These are phyloP conservation scores for Alauda arvensis DNA, from an alignment of 2,797 vertebrate species.

Conservation along the genomic window DNA sequence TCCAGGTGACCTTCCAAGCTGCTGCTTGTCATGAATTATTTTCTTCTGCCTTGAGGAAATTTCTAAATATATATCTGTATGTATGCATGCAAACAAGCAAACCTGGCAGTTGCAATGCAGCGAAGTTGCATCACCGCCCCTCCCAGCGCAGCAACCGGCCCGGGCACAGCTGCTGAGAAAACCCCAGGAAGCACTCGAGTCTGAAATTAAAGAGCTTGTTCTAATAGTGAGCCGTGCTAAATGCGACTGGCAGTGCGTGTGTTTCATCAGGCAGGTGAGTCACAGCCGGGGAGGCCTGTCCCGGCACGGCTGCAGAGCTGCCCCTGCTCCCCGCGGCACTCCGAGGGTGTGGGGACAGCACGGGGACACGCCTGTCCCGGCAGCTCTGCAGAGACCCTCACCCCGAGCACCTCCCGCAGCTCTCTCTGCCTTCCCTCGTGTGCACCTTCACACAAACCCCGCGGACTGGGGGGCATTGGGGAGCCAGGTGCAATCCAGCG, in stretches of 20 bases:
- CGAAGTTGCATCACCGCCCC: neutral
- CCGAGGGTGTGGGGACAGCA: accelerated
- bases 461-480: accelerated
- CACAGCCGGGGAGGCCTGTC: neutral
- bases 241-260: neutral
- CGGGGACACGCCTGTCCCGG: accelerated
- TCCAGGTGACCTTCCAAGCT: conserved; percentile 31
- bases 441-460: accelerated
- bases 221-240: neutral
- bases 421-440: accelerated
- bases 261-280: conserved; percentile 15
- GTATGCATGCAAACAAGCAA: neutral
- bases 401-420: accelerated
- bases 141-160: neutral
- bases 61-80: neutral
- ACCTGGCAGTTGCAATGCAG: neutral
- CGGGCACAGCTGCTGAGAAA: neutral
- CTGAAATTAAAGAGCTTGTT: neutral
- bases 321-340: accelerated
- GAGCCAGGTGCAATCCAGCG: neutral
- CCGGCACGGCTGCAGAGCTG: neutral
- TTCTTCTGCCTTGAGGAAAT: conserved; percentile 5
- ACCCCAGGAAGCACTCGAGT: neutral
- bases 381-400: neutral
- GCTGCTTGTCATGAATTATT: neutral